Conservation (phyloP, 2,888 invertebrate species). For the Mamestra brassicae region DNA sequence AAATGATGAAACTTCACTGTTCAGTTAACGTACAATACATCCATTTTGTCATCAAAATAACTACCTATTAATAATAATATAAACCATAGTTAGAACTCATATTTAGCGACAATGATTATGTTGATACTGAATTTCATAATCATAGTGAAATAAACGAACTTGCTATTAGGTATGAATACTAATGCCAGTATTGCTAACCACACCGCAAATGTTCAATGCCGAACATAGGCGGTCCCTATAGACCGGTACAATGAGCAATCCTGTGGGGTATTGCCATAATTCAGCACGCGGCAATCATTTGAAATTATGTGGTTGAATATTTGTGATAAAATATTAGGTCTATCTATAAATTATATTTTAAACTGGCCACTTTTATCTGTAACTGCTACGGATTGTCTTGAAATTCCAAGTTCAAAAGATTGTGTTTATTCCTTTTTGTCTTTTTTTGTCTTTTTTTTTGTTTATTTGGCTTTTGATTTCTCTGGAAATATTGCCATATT, state of each 20-base stretch:
- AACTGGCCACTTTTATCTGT: not conserved
- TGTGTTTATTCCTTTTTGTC: not conserved
- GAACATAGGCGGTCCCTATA: constrained; percentile 15
- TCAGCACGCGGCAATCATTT: constrained; percentile 33
- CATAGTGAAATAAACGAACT: constrained; percentile 11
- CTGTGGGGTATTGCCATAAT: constrained; percentile 44
- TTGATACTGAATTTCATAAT: constrained; percentile 21
- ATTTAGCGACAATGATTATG: not conserved
- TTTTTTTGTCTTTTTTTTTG: too few species aligned
- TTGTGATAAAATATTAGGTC: not conserved
- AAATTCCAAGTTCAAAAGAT: not conserved
- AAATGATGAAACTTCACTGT: too few species aligned
- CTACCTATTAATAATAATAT: too few species aligned
- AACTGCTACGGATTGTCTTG: not conserved
- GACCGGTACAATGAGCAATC: constrained; percentile 51
- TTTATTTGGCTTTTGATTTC: not conserved
- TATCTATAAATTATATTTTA: not conserved
- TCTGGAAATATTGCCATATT: not conserved
- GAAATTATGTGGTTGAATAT: constrained; percentile 31
- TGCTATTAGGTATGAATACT: constrained; percentile 42
- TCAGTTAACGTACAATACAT: too few species aligned
- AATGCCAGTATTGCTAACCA: constrained; percentile 42
- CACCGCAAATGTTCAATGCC: constrained; percentile 14
- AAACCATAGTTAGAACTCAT: too few species aligned
- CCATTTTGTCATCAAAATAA: too few species aligned